Conservation (phyloP, 2,888 invertebrate species). For the Apodemia zela region DNA sequence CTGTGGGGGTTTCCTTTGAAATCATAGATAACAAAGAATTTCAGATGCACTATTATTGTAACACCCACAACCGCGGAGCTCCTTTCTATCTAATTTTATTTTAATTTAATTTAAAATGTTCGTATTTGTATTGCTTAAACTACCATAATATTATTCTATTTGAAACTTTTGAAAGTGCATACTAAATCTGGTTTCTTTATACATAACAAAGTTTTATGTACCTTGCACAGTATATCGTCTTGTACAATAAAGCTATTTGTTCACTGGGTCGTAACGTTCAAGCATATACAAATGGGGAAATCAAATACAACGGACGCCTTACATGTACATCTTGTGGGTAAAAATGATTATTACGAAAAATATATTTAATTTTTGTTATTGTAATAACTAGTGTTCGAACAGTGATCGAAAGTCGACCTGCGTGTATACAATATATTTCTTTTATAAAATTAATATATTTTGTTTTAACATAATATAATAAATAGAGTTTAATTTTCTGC, state of each 20-base stretch:
- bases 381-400: no score
- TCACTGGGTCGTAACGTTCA: neutral
- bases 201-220: neutral
- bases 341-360: no score
- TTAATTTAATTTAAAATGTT: neutral
- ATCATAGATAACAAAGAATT: neutral
- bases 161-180: neutral
- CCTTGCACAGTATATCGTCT: neutral
- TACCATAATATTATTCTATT: neutral
- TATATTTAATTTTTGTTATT: neutral
- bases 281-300: neutral
- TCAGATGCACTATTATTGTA: neutral
- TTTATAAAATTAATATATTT: no score
- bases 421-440: no score
- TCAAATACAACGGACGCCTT: neutral
- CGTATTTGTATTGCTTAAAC: neutral
- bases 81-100: neutral
- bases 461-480: no score
- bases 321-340: neutral
- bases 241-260: constrained; percentile 3
- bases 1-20: neutral
- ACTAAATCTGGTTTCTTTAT: neutral
- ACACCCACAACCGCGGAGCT: neutral
- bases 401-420: no score
- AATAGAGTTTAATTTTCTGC: no score